Base-by-base conservation (phyloP, 1,140 invertebrate genomes). In the Drosophila bipectinata region DNA sequence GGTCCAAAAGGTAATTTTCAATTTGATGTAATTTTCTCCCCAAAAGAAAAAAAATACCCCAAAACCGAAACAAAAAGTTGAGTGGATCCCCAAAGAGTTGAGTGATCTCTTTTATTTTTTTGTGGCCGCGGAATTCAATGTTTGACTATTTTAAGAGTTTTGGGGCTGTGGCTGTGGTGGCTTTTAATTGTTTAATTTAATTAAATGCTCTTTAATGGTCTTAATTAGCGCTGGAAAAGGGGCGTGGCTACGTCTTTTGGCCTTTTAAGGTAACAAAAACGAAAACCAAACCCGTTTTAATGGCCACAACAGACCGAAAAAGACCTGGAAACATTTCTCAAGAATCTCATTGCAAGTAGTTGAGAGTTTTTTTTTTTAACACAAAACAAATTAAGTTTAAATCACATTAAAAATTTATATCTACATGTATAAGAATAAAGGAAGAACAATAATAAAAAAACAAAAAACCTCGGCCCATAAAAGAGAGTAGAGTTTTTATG, bases 181-280 rank as follows among this genome's bases (percentile, higher is more conserved):
- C 49, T 76, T 85, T 88, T 89, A 88, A 88, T 88, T 89, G 84
- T 89, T 87, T 89, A 89, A 89, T 89, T 89, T 88, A 83, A 88
- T 88, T 88, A 88, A 88, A 89, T 88, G 72, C 83, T 66, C 68
- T 79, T 71, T 87, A 87, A 88, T 88, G 67, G 68, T 73, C 76
- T 83, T 89, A 83, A 84, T 88, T 88, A 89, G 84, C 45, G 58
- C 18, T 47, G 47, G 30, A 12, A 12, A 9, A 48, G 57, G 28
- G 57, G 57, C 34, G 67, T 71, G 67, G 67, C 39, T 24, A n/a
- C 39, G 67, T 71, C 67, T 61, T 24, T 58, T 72, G 77, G 59
- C 78, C 82, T 87, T 84, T 81, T 84, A 87, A 55, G 81, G 80
- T 75, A 72, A 41, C 24, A 74, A 48, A 48, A 57, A 24, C 47